These are phyloP conservation scores for Neosilurus mollespiculum DNA, from an alignment of 2,797 vertebrate genomes.

Conservation along the genomic window DNA sequence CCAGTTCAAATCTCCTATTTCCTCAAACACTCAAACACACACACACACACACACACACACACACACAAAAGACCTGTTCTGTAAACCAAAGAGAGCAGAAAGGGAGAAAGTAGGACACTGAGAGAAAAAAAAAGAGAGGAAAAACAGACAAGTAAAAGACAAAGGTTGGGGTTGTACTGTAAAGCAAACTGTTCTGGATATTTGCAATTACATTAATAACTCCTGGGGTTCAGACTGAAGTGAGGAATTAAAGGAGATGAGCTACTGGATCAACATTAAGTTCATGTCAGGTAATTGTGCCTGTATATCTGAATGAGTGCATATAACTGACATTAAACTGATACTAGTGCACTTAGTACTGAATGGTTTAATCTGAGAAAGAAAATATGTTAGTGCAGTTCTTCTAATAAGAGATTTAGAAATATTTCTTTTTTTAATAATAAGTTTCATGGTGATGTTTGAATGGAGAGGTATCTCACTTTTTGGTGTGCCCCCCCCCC, in stretches of 20 bases:
- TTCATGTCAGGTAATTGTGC: neutral
- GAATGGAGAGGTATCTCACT: neutral
- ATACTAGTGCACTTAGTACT: neutral
- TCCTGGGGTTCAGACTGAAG: neutral
- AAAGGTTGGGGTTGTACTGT: neutral
- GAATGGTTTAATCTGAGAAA: neutral
- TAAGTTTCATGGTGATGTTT: neutral
- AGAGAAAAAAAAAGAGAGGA: constrained; percentile 23
- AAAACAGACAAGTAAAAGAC: constrained; percentile 18
- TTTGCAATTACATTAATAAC: constrained; percentile 10
- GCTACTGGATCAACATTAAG: neutral
- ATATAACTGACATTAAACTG: neutral
- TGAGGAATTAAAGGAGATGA: neutral
- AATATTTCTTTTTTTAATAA: neutral
- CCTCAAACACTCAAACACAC: constrained; percentile 51
- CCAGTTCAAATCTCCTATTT: constrained; percentile 55
- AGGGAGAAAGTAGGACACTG: constrained; percentile 28
- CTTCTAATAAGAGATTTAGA: neutral
- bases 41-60: constrained; percentile 48
- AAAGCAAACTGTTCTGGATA: neutral
- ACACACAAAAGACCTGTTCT: constrained; percentile 51
- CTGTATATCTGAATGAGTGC: neutral
- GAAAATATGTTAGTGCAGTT: neutral
- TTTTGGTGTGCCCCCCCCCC: too few species aligned
- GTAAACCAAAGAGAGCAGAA: constrained; percentile 33